These are phyloP conservation scores for Buphagus erythrorhynchus DNA, from an alignment of 2,797 vertebrate genomes.

Conservation along the genomic window DNA sequence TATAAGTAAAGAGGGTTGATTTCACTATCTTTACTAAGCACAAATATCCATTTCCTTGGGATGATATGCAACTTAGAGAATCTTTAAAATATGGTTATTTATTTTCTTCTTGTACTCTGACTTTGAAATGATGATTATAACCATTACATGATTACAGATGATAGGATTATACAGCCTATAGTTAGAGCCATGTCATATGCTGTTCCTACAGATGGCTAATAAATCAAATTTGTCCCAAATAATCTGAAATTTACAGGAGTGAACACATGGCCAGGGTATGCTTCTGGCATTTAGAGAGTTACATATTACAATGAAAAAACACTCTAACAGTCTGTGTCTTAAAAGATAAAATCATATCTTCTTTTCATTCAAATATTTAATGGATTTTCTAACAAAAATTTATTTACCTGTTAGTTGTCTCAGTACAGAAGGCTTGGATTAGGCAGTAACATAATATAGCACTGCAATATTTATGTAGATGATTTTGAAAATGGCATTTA, in stretches of 20 bases:
- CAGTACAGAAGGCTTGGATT: background rate
- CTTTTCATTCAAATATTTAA: background rate
- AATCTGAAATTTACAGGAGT: background rate
- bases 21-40: background rate
- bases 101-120: background rate
- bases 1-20: background rate
- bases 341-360: background rate
- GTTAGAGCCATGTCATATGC: background rate
- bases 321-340: background rate
- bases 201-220: background rate
- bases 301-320: background rate
- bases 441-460: background rate
- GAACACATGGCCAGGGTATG: background rate
- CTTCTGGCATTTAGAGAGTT: background rate
- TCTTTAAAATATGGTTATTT: background rate
- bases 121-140: background rate
- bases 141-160: background rate
- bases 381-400: background rate
- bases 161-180: background rate
- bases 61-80: background rate
- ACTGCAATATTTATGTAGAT: background rate
- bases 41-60: background rate
- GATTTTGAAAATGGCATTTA: background rate
- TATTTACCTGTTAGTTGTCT: background rate
- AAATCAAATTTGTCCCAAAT: slow-evolving; percentile 27